A percentile compares a stretch with the other conserved stretches of the same genome.
These are phyloP conservation scores for Melanostoma mellinum DNA, from an alignment of 2,888 invertebrate genomes.

Conservation along the genomic window DNA sequence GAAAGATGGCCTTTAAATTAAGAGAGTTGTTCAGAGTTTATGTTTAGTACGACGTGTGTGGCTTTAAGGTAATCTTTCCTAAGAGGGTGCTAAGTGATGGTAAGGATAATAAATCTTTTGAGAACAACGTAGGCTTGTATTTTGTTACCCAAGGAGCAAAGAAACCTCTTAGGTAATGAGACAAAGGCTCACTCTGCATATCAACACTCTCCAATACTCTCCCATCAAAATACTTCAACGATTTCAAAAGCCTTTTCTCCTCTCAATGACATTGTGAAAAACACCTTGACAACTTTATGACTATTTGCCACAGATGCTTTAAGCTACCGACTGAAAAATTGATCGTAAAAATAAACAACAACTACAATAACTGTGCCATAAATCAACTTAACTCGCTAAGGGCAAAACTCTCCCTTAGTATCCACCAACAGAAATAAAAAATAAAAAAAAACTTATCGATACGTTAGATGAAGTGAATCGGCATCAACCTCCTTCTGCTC, in stretches of 20 bases:
- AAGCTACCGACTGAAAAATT: conserved; percentile 45
- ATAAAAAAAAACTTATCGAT: conserved; percentile 14
- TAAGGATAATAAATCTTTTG: no score
- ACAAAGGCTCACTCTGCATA: no score
- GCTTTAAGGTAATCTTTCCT: no score
- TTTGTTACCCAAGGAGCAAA: no score
- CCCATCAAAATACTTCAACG: conserved; percentile 40
- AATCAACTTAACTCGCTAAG: conserved; percentile 52
- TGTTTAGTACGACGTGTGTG: no score
- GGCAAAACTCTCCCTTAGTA: neutral
- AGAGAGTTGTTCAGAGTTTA: no score
- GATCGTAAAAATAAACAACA: conserved; percentile 40
- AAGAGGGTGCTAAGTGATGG: no score
- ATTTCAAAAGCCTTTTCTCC: conserved; percentile 10
- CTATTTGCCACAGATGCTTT: conserved; percentile 49
- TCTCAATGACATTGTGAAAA: conserved; percentile 23
- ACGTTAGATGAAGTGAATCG: conserved; percentile 57
- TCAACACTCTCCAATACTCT: neutral
- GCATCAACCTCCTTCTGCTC: neutral
- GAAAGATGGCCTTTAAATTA: no score
- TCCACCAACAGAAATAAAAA: neutral
- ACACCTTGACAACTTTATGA: conserved; percentile 42
- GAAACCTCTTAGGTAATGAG: no score
- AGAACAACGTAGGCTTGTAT: no score
- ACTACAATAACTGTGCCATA: conserved; percentile 54